Percentiles rank a stretch among this genome's conserved stretches.
Evolutionary conservation across 37 sponge, comb jelly and placozoan genomes (phyloP).

Genomic region (Cliona cf. orientalis): DNA sequence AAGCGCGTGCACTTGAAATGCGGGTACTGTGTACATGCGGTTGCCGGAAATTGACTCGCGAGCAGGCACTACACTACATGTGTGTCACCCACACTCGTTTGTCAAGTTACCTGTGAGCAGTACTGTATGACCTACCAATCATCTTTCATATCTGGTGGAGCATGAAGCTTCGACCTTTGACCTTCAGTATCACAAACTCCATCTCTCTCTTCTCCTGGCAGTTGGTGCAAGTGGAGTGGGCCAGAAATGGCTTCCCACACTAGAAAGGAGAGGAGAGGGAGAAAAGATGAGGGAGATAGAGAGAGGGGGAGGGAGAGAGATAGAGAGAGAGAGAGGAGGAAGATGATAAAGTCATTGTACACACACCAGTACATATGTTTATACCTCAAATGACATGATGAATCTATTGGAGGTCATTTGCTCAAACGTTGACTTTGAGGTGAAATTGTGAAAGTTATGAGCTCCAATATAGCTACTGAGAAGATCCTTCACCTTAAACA

Average conservation of each 20-base stretch:
- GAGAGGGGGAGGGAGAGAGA: no score
- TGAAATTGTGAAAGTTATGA: slow-evolving; percentile 98
- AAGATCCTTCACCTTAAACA: slow-evolving; percentile 32
- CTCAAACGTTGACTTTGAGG: slow-evolving; percentile 67
- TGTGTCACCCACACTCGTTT: no score
- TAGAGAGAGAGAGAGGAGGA: no score
- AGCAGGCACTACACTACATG: no score
- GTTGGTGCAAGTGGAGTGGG: background rate
- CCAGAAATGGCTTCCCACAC: slow-evolving; percentile 19
- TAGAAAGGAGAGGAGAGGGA: no score
- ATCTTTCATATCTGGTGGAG: slow-evolving; percentile 99
- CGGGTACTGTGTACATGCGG: no score
- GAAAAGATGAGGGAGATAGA: no score
- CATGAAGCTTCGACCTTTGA: slow-evolving; percentile 98
- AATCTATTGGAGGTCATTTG: slow-evolving; percentile 84
- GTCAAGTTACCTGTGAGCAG: no score
- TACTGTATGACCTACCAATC: slow-evolving; percentile 81
- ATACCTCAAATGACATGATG: slow-evolving; percentile 79
- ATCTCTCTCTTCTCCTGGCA: slow-evolving; percentile 21
- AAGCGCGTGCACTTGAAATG: no score
- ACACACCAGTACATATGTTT: no score
- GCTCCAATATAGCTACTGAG: slow-evolving; percentile 78
- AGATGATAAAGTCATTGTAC: no score
- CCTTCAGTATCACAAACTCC: slow-evolving; percentile 74
- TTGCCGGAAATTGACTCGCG: no score